These are phyloP conservation scores for Microplitis manilae DNA, from an alignment of 2,888 invertebrate genomes.

Conservation along the genomic window DNA sequence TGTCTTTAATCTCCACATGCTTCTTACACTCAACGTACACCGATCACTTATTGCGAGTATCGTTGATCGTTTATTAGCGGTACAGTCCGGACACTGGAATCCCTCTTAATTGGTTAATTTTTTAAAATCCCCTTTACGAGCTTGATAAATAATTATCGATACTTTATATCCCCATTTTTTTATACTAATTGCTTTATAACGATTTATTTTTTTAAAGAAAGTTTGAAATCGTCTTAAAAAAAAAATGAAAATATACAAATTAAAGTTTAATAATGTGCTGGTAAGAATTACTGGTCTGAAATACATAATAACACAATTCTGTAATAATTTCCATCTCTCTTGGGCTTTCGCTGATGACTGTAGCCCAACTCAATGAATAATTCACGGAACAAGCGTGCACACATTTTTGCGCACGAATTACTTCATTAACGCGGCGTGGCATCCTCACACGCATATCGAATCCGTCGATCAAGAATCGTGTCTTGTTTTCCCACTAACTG, in stretches of 20 bases:
- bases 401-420: conserved; percentile 66
- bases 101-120: background rate
- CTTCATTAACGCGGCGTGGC: conserved; percentile 60
- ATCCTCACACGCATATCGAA: conserved; percentile 62
- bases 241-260: background rate
- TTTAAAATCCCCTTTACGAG: background rate
- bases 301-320: background rate
- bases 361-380: conserved; percentile 56
- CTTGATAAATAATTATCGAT: background rate
- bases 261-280: background rate
- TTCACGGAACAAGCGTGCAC: conserved; percentile 55
- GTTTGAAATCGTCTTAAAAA: background rate
- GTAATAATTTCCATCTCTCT: conserved; percentile 16
- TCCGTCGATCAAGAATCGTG: conserved; percentile 26
- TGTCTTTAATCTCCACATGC: conserved; percentile 17
- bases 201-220: background rate
- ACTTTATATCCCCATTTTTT: background rate
- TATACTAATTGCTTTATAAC: background rate
- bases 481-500: conserved; percentile 30
- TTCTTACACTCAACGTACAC: background rate
- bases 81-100: background rate
- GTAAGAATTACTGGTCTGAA: background rate
- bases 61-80: background rate
- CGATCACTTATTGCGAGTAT: background rate
- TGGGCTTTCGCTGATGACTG: conserved; percentile 42